Conservation (phyloP, 2,797 vertebrate species). For the Florisuga fusca region DNA sequence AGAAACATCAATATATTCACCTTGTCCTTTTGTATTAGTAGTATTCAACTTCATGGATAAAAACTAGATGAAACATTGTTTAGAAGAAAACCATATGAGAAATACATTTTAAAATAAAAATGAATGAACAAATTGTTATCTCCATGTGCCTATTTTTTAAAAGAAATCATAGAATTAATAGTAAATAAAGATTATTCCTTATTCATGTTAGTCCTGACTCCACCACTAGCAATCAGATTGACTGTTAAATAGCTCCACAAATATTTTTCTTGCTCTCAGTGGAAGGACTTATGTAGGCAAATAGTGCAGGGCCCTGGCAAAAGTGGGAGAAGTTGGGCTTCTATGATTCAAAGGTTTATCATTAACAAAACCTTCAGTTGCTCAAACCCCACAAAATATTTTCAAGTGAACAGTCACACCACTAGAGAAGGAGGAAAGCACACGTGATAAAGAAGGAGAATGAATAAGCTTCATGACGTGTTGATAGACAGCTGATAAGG, state of each 20-base stretch:
- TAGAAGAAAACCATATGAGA: not conserved
- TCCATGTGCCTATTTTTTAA: not conserved
- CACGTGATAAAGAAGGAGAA: constrained; percentile 66
- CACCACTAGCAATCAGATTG: not conserved
- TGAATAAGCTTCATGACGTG: constrained; percentile 70
- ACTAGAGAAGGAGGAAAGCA: constrained; percentile 62
- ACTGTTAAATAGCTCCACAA: not conserved
- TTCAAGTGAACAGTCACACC: constrained; percentile 70
- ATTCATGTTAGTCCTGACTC: not conserved
- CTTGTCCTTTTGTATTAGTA: not conserved
- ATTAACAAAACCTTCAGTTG: constrained; percentile 75
- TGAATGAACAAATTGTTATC: not conserved
- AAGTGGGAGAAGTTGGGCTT: not conserved
- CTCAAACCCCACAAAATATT: constrained; percentile 52
- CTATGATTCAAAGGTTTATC: constrained; percentile 70
- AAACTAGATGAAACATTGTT: not conserved
- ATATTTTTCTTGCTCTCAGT: not conserved
- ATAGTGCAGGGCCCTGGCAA: not conserved
- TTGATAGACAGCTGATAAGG: constrained; percentile 75
- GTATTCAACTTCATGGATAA: not conserved
- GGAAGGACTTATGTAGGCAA: not conserved
- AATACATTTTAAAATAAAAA: not conserved
- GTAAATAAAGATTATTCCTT: constrained; percentile 28
- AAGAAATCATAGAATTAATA: not conserved
- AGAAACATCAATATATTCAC: not conserved